Base-by-base conservation (phyloP, 2,113 vertebrate genomes). In the Sterna hirundo region DNA sequence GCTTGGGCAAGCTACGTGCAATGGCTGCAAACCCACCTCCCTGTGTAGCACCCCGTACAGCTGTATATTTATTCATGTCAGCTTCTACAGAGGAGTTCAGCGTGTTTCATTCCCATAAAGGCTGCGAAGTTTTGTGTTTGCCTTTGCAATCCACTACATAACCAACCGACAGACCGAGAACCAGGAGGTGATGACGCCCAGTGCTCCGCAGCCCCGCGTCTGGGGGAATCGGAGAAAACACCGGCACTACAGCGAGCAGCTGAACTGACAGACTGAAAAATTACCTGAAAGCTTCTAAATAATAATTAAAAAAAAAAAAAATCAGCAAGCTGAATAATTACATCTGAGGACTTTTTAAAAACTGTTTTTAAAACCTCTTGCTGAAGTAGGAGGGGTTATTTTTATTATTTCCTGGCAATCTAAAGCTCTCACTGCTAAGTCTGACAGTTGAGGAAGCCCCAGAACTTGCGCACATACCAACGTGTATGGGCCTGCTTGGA, bases 151-250 rank as follows among this genome's bases (percentile, higher is more conserved):
- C 30, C 17, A 10, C 25, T 6, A 15, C 6, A 40, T 3, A 58
- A 49, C 32, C 65, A 55, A n/a, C 25, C 27, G 4, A 34, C 15
- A 71, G 26, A 5, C 66, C 0, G 0, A 44, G 26, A n/a, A 54
- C 0, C 1, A 42, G 32, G 25, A 84, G 40, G 27, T 19, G 15
- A 44, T 40, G 62, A 60, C 34, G 34, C 15, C 3, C 25, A 18
- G n/a, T 20, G 64, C 40, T 86, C 49, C 0, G 1, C 34, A 62
- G 49, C 36, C 29, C 20, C 5, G n/a, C 2, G 0, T 15, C 22
- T 27, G 13, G 32, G 34, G 18, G 18, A 60, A 34, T 4, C 2
- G 1, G 49, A 80, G 19, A 36, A 69, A 46, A 47, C 5, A n/a
- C 4, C 3, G 18, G 25, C 22, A 6, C 21, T 51, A 54, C 25